phyloP scores from a whole-genome alignment of 92 coral and sea anemone genomes.

The Plumapathes pennacea region DNA sequence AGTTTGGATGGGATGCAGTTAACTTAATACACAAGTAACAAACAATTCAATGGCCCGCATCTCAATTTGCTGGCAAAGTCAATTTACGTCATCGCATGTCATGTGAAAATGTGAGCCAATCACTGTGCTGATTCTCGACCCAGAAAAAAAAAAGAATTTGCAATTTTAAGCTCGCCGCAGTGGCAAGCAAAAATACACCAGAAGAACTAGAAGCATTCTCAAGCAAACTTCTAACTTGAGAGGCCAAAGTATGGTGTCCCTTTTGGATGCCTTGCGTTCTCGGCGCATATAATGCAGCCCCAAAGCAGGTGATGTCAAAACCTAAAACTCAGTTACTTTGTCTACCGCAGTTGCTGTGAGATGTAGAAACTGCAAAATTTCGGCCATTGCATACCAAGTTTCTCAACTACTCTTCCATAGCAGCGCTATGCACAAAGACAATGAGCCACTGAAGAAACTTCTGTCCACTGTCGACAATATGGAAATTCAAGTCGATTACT shows the following conservation, averaged over 20 bases:
- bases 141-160: no score
- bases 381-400: constrained; percentile 35
- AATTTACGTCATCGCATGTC: no score
- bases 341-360: constrained; percentile 37
- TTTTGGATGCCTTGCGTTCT: constrained; percentile 34
- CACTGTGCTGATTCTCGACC: no score
- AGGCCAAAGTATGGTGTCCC: constrained; percentile 35
- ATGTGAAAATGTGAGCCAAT: no score
- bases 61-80: no score
- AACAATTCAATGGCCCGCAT: no score
- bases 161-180: no score
- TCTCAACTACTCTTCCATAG: constrained; percentile 48
- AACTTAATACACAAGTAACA: no score
- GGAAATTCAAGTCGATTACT: constrained; percentile 23
- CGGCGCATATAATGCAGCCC: constrained; percentile 34
- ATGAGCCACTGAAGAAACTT: constrained; percentile 30
- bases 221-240: constrained; percentile 34
- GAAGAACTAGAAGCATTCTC: constrained; percentile 45
- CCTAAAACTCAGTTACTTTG: constrained; percentile 43
- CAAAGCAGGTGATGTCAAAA: no score
- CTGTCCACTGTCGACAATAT: constrained; percentile 6
- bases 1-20: no score
- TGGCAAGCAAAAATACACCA: no score
- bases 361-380: constrained; percentile 55
- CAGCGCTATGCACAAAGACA: constrained; percentile 42